Conservation (phyloP, 2,888 invertebrate species). For the Psococerastis gibbosa region DNA sequence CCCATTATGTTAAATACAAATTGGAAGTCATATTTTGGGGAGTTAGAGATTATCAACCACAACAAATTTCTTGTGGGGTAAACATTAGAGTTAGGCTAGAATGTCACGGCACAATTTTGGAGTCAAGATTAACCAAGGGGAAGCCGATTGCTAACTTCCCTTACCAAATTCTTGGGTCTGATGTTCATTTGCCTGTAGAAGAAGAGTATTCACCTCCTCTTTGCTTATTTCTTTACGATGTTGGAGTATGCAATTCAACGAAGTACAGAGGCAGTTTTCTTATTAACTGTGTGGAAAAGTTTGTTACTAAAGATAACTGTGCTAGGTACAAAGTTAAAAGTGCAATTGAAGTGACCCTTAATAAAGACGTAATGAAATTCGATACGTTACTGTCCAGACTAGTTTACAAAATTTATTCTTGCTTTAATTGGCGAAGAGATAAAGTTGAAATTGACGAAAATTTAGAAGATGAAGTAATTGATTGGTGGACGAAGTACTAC, state of each 20-base stretch:
- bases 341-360: no score
- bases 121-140: background rate
- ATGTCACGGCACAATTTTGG: background rate
- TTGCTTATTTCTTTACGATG: background rate
- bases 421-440: background rate
- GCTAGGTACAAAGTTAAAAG: no score
- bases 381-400: no score
- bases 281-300: background rate
- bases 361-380: no score
- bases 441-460: background rate
- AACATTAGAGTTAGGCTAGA: background rate
- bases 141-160: background rate
- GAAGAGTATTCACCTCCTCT: background rate
- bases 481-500: constrained; percentile 38
- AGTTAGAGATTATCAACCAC: background rate
- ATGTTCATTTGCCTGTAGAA: background rate
- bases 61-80: background rate
- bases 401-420: background rate
- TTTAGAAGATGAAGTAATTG: constrained; percentile 25
- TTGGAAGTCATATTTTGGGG: constrained; percentile 6
- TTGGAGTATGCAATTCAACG: background rate
- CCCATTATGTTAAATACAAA: background rate
- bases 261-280: background rate
- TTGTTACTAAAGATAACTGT: background rate
- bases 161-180: background rate